phyloP scores from a whole-genome alignment of 2,113 vertebrate genomes.

The Oriolus oriolus region DNA sequence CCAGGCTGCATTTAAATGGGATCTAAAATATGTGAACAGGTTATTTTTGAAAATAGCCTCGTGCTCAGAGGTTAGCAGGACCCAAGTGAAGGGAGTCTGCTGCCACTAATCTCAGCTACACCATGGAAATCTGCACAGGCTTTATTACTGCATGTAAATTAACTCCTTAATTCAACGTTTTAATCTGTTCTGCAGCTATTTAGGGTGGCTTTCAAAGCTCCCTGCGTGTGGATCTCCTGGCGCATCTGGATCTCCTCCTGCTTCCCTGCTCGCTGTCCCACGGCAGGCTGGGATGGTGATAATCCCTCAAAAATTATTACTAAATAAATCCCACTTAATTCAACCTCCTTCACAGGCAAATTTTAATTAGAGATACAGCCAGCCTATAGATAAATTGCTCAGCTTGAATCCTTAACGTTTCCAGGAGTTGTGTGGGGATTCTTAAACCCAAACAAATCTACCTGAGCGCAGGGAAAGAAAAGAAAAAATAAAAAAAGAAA shows the following conservation, averaged over 20 bases:
- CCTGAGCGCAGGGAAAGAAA: not conserved
- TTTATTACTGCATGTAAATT: not conserved
- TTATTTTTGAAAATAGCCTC: not conserved
- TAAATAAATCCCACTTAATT: not conserved
- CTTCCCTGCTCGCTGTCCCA: not conserved
- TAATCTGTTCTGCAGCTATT: not conserved
- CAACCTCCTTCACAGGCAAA: not conserved
- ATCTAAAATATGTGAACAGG: not conserved
- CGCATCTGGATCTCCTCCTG: not conserved
- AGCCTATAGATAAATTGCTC: not conserved
- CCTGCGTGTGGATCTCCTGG: not conserved
- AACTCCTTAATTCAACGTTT: not conserved
- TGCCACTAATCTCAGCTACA: not conserved
- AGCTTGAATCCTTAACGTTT: not conserved
- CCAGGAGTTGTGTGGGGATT: not conserved
- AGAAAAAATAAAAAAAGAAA: not conserved
- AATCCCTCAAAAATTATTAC: not conserved
- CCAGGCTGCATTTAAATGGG: not conserved
- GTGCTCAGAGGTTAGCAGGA: not conserved
- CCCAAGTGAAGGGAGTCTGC: not conserved
- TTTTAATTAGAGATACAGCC: not conserved
- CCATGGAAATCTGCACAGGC: not conserved
- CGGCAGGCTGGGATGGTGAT: not conserved
- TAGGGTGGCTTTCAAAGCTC: not conserved
- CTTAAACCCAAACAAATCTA: not conserved